These are phyloP conservation scores for Hystrix cristata DNA, from an alignment of 2,113 vertebrate species.

Conservation along the genomic window DNA sequence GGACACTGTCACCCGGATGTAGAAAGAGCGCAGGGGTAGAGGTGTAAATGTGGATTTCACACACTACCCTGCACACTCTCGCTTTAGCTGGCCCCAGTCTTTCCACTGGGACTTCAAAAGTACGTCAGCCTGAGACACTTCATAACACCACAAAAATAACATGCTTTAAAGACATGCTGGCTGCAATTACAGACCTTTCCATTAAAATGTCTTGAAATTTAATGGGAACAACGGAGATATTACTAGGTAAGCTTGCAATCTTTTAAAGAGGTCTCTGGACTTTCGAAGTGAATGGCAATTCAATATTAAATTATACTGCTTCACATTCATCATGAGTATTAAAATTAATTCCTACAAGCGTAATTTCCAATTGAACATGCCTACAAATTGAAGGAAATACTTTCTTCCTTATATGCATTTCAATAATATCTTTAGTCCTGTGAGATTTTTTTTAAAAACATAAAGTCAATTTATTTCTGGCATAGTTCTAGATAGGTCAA, in stretches of 20 bases:
- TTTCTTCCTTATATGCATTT: conserved; percentile 84
- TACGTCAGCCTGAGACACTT: not conserved
- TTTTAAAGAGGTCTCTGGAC: conserved; percentile 43
- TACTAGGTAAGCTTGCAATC: conserved; percentile 13
- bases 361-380: conserved; percentile 55
- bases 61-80: not conserved
- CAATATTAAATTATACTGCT: conserved; percentile 43
- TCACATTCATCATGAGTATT: conserved; percentile 40
- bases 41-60: not conserved
- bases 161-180: conserved; percentile 31
- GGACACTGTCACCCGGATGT: not conserved
- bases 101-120: conserved; percentile 42
- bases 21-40: not conserved
- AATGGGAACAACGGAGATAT: conserved; percentile 1
- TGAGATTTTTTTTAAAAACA: conserved; percentile 73
- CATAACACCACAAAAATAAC: conserved; percentile 23
- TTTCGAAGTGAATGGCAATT: conserved; percentile 46
- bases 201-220: conserved; percentile 48
- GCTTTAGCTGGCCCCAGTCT: not conserved
- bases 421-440: conserved; percentile 72
- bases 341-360: conserved; percentile 61
- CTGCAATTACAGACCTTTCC: not conserved
- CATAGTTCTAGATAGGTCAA: conserved; percentile 72
- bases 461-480: conserved; percentile 86
- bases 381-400: conserved; percentile 64